Conservation (phyloP, 2,797 vertebrate genomes). For the Danio albolineatus region DNA sequence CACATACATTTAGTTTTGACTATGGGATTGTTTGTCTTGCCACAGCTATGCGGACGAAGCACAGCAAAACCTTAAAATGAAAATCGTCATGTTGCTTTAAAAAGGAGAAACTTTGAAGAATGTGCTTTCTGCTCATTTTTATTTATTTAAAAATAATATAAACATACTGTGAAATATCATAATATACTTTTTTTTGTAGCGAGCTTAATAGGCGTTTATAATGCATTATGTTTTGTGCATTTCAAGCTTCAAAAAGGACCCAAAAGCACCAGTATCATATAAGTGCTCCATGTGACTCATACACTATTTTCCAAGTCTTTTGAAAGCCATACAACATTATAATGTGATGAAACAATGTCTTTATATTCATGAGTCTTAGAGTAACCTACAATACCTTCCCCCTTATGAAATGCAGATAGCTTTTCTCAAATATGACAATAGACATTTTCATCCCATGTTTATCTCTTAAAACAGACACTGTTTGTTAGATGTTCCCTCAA, state of each 20-base stretch:
- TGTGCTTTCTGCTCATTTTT: neutral
- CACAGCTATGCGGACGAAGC: neutral
- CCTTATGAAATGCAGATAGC: neutral
- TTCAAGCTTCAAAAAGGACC: neutral
- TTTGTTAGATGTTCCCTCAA: conserved; percentile 6
- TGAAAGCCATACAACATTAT: neutral
- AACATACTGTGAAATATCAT: no score
- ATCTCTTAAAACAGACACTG: neutral
- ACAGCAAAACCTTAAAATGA: neutral
- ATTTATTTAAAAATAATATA: neutral
- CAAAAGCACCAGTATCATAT: neutral
- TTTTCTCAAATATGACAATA: conserved; percentile 8
- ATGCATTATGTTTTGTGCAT: no score
- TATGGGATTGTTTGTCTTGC: conserved; percentile 11
- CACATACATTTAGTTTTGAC: conserved; percentile 19
- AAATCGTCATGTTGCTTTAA: neutral
- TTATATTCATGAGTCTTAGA: neutral
- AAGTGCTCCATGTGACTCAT: neutral
- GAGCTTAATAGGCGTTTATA: no score
- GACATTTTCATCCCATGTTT: neutral
- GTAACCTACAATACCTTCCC: no score
- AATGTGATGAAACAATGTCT: neutral
- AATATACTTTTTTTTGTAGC: no score
- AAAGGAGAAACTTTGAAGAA: conserved; percentile 2
- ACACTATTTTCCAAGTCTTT: neutral